Conservation (phyloP, 2,888 invertebrate species). For the Cybosia mesomella region DNA sequence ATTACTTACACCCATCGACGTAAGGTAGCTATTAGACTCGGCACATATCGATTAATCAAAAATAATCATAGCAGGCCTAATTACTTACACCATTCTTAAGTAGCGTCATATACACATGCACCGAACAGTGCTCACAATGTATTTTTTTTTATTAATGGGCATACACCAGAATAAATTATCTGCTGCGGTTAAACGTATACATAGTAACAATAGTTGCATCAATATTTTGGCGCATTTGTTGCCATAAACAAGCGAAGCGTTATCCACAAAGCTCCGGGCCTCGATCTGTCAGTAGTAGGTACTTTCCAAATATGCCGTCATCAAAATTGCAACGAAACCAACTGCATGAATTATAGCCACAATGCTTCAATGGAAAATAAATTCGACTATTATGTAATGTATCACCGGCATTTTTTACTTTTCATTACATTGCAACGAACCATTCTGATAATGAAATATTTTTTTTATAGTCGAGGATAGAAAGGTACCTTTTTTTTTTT, state of each 20-base stretch:
- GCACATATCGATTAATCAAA: too few species aligned
- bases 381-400: slow-evolving; percentile 44
- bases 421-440: not conserved
- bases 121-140: not conserved
- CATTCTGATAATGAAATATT: not conserved
- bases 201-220: not conserved
- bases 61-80: too few species aligned
- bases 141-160: not conserved
- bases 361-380: slow-evolving; percentile 59
- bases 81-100: too few species aligned
- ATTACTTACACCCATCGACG: too few species aligned
- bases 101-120: too few species aligned
- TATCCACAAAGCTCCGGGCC: slow-evolving; percentile 56
- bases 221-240: not conserved
- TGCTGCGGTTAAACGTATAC: not conserved
- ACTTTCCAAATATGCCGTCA: slow-evolving; percentile 62
- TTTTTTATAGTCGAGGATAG: too few species aligned
- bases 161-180: not conserved
- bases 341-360: slow-evolving; percentile 62
- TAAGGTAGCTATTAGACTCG: too few species aligned
- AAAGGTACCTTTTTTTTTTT: too few species aligned
- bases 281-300: slow-evolving; percentile 61
- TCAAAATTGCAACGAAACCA: slow-evolving; percentile 69
- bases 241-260: slow-evolving; percentile 41
- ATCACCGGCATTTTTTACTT: slow-evolving; percentile 33